Conservation (phyloP, 2,888 invertebrate genomes). For the Dinocampus coccinellae region DNA sequence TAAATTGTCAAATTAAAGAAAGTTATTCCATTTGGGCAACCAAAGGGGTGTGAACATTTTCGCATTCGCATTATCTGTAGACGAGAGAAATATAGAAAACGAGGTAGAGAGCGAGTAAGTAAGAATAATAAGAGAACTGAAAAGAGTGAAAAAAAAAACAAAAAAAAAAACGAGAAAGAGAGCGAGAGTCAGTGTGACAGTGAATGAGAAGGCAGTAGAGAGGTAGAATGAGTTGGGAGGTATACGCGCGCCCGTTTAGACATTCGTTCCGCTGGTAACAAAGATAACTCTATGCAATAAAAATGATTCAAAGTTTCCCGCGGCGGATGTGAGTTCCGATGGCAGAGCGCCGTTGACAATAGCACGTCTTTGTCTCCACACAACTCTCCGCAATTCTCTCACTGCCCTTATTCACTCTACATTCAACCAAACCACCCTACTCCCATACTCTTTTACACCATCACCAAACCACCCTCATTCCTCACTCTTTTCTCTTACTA, state of each 20-base stretch:
- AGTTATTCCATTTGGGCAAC: constrained; percentile 69
- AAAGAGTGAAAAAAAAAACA: constrained; percentile 44
- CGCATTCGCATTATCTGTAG: constrained; percentile 64
- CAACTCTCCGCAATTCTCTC: constrained; percentile 50
- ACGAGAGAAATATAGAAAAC: constrained; percentile 45
- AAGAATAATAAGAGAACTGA: constrained; percentile 38
- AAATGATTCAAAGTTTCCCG: constrained; percentile 71
- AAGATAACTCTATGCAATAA: constrained; percentile 71
- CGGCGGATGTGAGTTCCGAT: constrained; percentile 69
- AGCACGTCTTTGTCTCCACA: constrained; percentile 68
- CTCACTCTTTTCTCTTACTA: constrained; percentile 49
- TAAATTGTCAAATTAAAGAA: constrained; percentile 69
- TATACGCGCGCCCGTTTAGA: constrained; percentile 65
- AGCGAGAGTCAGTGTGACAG: constrained; percentile 47
- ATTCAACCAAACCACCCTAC: constrained; percentile 47
- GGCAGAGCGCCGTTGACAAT: constrained; percentile 68
- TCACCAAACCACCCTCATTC: constrained; percentile 49
- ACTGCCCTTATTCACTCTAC: constrained; percentile 29
- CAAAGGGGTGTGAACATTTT: constrained; percentile 70
- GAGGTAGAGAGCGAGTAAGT: too few species aligned
- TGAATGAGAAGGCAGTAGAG: constrained; percentile 51
- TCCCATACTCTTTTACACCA: constrained; percentile 52
- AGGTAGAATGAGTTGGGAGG: constrained; percentile 56
- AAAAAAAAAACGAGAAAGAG: constrained; percentile 39
- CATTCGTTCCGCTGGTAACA: constrained; percentile 68